Percentiles rank a stretch among this genome's conserved stretches.
These are phyloP conservation scores for Mesopsocus fuscifrons DNA, from an alignment of 2,888 invertebrate genomes.

Conservation along the genomic window DNA sequence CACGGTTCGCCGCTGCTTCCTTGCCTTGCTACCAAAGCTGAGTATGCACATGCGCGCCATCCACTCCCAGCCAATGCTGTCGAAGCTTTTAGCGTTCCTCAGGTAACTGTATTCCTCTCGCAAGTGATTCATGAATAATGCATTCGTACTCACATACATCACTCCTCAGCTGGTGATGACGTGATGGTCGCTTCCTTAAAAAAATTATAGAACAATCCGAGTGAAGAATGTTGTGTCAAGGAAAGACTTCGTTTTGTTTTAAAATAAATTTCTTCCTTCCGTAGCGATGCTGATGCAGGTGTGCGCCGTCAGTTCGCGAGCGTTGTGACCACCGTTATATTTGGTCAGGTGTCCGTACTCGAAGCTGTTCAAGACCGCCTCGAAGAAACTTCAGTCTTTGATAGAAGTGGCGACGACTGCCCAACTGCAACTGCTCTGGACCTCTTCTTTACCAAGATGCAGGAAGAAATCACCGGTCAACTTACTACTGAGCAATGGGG, in stretches of 20 bases:
- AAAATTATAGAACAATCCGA: too few species aligned
- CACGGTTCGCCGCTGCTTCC: not conserved
- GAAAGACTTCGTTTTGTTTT: too few species aligned
- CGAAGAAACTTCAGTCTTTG: not conserved
- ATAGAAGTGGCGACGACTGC: not conserved
- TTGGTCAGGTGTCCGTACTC: not conserved
- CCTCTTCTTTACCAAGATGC: not conserved
- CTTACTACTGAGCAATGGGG: not conserved
- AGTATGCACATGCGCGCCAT: not conserved
- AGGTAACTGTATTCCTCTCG: not conserved
- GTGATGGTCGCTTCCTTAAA: too few species aligned
- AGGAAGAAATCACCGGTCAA: not conserved
- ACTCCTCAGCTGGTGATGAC: too few species aligned
- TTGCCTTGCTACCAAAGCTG: not conserved
- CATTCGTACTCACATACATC: too few species aligned
- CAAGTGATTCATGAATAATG: too few species aligned
- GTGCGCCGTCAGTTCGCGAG: not conserved
- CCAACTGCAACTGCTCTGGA: not conserved
- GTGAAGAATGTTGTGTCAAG: too few species aligned
- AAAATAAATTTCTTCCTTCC: slow-evolving; percentile 3
- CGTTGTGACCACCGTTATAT: not conserved
- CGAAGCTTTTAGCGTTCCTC: not conserved
- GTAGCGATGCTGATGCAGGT: not conserved
- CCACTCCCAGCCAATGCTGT: not conserved
- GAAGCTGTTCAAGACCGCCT: not conserved